Evolutionary conservation across 2,797 vertebrate species (phyloP).

Genomic region (Halcyon leucocephala): DNA sequence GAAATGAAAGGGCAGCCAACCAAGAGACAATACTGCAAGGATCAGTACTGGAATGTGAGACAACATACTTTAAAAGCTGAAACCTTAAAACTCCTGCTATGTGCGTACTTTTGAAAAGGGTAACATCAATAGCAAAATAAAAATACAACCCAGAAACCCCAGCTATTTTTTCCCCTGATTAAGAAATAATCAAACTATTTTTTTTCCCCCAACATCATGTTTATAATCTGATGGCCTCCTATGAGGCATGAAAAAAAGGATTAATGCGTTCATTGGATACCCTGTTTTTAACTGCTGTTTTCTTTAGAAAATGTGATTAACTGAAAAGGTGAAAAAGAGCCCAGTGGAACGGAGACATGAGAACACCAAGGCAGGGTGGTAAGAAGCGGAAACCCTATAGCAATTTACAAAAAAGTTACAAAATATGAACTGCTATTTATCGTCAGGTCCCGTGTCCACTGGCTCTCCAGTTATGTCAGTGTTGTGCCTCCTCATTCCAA

Average conservation of each 20-base stretch:
- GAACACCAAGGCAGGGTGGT: neutral
- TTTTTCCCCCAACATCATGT: neutral
- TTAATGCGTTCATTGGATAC: conserved; percentile 1
- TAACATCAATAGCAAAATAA: neutral
- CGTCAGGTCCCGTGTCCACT: neutral
- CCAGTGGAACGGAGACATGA: neutral
- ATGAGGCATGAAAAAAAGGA: conserved; percentile 14
- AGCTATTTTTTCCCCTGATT: neutral
- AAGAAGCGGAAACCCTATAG: neutral
- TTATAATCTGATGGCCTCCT: conserved; percentile 41
- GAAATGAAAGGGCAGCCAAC: conserved; percentile 59
- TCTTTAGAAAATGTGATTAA: conserved; percentile 38
- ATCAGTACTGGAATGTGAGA: conserved; percentile 55
- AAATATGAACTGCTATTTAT: neutral
- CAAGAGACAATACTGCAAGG: conserved; percentile 57
- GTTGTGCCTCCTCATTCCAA: neutral
- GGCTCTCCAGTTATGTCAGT: neutral
- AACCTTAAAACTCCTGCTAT: conserved; percentile 41
- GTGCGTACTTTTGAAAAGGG: conserved; percentile 8
- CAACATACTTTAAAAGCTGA: conserved; percentile 42
- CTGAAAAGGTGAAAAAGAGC: neutral
- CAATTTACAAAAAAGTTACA: neutral
- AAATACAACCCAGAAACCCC: neutral
- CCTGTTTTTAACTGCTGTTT: conserved; percentile 27
- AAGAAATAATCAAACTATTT: conserved; percentile 5